Evolutionary conservation across 2,888 invertebrate species (phyloP).

Genomic region (Ephialtes manifestator): DNA sequence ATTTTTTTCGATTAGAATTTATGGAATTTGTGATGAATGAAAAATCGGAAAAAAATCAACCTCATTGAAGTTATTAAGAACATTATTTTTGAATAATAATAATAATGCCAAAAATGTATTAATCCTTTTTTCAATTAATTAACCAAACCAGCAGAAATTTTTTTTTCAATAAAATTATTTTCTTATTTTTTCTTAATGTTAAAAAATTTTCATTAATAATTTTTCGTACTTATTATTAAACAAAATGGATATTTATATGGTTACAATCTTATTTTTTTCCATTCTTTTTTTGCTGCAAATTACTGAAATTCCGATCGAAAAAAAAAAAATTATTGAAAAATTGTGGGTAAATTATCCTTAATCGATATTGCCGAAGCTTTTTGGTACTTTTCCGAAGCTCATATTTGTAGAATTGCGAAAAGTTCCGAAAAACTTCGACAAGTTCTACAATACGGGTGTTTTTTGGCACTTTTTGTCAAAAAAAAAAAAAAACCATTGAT

Average conservation of each 20-base stretch:
- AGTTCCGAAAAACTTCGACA: constrained; percentile 5
- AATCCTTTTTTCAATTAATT: no score
- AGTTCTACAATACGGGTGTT: constrained; percentile 58
- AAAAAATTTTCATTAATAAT: no score
- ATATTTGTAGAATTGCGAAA: neutral
- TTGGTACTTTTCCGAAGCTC: neutral
- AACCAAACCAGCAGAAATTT: no score
- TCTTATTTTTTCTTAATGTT: no score
- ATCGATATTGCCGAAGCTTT: constrained; percentile 15
- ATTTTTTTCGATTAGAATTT: no score
- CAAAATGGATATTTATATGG: no score
- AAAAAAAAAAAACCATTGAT: neutral
- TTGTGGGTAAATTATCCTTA: neutral
- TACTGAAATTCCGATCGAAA: no score
- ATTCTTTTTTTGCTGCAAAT: neutral
- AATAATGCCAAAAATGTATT: neutral
- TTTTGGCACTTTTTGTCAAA: constrained; percentile 27
- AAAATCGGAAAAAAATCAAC: neutral
- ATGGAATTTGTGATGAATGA: neutral
- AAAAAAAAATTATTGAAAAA: no score
- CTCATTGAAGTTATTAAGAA: neutral
- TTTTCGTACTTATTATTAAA: no score
- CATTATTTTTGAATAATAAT: neutral
- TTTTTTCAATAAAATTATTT: no score
- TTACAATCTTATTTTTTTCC: neutral